Percentiles rank a stretch among this genome's conserved stretches.
Conservation (phyloP, 2,888 invertebrate genomes). For the Troides aeacus region DNA sequence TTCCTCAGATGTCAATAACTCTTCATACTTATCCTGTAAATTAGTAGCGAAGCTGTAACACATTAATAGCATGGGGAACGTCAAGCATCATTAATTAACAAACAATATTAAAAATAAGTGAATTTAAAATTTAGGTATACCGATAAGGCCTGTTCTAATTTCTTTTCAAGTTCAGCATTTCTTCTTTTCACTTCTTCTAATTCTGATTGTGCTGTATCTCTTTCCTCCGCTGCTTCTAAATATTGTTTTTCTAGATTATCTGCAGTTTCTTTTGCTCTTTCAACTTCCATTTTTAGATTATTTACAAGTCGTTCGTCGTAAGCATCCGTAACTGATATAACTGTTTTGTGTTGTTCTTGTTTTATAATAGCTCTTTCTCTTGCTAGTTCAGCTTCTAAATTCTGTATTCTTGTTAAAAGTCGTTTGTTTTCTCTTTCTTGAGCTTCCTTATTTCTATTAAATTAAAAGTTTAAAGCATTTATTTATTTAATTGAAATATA, state of each 20-base stretch:
- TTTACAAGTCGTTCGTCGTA: conserved; percentile 84
- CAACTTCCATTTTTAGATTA: conserved; percentile 86
- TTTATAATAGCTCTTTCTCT: conserved; percentile 82
- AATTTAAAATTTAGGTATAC: conserved; percentile 50
- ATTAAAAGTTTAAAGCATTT: no score
- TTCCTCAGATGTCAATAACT: conserved; percentile 57
- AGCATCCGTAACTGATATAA: conserved; percentile 76
- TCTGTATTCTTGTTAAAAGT: conserved; percentile 87
- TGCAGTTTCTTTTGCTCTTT: conserved; percentile 87
- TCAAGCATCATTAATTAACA: conserved; percentile 10
- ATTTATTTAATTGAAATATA: no score
- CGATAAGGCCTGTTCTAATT: conserved; percentile 84
- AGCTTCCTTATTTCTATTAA: conserved; percentile 87
- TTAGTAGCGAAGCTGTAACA: conserved; percentile 34
- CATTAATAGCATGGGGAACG: conserved; percentile 28
- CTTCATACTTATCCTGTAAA: conserved; percentile 65
- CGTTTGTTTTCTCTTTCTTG: conserved; percentile 92
- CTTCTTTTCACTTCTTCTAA: conserved; percentile 89
- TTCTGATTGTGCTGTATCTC: conserved; percentile 87
- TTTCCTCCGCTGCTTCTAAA: conserved; percentile 86
- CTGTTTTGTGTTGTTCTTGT: conserved; percentile 76
- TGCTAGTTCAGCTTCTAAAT: conserved; percentile 89
- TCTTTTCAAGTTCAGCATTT: conserved; percentile 88
- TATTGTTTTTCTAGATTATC: conserved; percentile 91
- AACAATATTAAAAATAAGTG: not conserved